A percentile compares a stretch with the other conserved stretches of the same genome.
Conservation (phyloP, 2,888 invertebrate species). For the Lamellibrachia satsuma region DNA sequence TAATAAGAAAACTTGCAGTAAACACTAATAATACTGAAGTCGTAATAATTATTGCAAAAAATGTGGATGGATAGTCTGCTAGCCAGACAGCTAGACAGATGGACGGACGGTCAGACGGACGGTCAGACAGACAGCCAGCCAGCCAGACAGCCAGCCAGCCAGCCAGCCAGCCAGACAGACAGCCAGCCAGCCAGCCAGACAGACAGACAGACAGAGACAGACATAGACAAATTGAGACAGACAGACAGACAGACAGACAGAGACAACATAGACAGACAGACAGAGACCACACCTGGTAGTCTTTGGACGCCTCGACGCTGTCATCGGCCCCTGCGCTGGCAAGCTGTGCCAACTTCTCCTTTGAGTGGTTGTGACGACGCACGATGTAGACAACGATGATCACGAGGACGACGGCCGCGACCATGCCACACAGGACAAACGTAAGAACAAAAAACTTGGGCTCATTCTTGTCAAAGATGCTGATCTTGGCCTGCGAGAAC, state of each 20-base stretch:
- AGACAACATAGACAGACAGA: background rate
- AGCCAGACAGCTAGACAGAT: too few relatives aligned
- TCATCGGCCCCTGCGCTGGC: conserved; percentile 73
- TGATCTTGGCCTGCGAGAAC: conserved; percentile 31
- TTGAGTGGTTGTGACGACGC: conserved; percentile 78
- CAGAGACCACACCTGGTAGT: conserved; percentile 78
- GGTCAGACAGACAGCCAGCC: background rate
- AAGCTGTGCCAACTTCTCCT: conserved; percentile 84
- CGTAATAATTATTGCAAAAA: too few relatives aligned
- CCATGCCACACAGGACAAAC: conserved; percentile 74
- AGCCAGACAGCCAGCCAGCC: background rate
- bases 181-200: background rate
- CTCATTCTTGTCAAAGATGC: conserved; percentile 25
- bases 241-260: background rate
- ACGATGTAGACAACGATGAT: conserved; percentile 77
- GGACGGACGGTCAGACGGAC: too few relatives aligned
- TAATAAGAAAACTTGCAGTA: too few relatives aligned
- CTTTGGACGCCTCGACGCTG: conserved; percentile 80
- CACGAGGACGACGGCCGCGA: conserved; percentile 72
- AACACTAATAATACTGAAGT: too few relatives aligned
- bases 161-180: background rate
- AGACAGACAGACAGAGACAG: background rate
- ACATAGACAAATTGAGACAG: background rate
- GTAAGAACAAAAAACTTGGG: conserved; percentile 67
- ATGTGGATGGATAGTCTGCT: too few relatives aligned